phyloP scores from a whole-genome alignment of 2,888 invertebrate species.

The Listrodromus nycthemerus region DNA sequence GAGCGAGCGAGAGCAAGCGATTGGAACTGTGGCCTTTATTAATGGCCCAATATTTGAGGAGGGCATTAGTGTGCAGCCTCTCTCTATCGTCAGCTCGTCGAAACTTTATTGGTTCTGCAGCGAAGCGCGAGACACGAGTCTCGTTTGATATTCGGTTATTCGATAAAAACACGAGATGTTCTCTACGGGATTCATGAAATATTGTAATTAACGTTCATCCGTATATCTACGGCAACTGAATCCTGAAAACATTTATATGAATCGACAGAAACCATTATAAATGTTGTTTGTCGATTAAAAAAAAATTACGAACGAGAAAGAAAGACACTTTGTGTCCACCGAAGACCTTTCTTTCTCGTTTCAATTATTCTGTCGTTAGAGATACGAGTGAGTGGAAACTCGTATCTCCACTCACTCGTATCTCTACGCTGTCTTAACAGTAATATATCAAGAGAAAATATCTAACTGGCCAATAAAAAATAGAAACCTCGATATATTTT shows the following conservation, averaged over 20 bases:
- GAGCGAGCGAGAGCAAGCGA: slow-evolving; percentile 74
- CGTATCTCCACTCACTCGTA: background rate
- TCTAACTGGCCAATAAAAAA: background rate
- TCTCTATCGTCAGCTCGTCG: slow-evolving; percentile 61
- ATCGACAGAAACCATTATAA: background rate
- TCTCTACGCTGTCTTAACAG: background rate
- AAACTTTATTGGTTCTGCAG: slow-evolving; percentile 77
- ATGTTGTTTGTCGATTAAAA: too few species aligned
- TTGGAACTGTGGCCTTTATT: slow-evolving; percentile 83
- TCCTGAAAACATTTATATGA: background rate
- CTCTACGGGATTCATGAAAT: background rate
- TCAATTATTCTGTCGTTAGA: too few species aligned
- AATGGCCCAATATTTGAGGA: slow-evolving; percentile 84
- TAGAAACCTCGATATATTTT: slow-evolving; percentile 45
- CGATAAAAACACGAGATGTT: slow-evolving; percentile 7
- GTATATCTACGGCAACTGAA: background rate
- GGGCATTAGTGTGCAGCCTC: slow-evolving; percentile 77
- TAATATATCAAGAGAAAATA: background rate
- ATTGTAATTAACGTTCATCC: background rate
- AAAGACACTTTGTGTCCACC: background rate
- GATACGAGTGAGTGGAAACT: too few species aligned
- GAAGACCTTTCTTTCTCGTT: too few species aligned
- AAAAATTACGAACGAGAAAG: too few species aligned
- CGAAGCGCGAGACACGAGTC: slow-evolving; percentile 47
- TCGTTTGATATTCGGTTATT: slow-evolving; percentile 50